Evolutionary conservation across 2,888 invertebrate species (phyloP), one percentile per base, ranked within the genome.

Genomic region (Lycophotia porphyrea): DNA sequence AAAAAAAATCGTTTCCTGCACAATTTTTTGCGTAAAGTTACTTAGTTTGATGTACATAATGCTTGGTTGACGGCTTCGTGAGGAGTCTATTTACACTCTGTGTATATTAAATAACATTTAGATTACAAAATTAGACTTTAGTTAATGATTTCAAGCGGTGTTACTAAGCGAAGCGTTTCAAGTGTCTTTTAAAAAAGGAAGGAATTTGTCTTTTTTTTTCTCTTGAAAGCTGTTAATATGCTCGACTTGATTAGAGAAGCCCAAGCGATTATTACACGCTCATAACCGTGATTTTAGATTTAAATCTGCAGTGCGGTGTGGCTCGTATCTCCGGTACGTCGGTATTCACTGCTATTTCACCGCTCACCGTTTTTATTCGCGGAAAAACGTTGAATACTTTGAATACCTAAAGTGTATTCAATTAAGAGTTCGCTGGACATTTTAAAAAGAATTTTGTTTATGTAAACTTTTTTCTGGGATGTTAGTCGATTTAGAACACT

Each of bases 361-460:
- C 64, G 71, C 61, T 71, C 76, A 42, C 71, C 55, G 58, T 79
- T 79, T 86, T 83, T 80, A 82, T 80, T 83, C 70, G 49, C 60
- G 36, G 75, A 75, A 76, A 76, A 83, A 81, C 71, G 73, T 73
- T 84, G 80, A 84, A 86, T 87, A 69, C 78, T 84, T 67, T 84
- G 85, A 87, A 87, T 87, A 52, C 71, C 77, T 70, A 78, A 87
- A 83, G 78, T 83, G 75, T 82, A 84, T 88, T 80, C 79, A 87
- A 86, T 87, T 88, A 88, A 80, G 81, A 81, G 73, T 81, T 81
- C 63, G 75, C 42, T 86, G 81, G 84, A 83, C 81, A 87, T 79
- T 86, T 82, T 67, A 44, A 68, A 84, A 75, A 80, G 15, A 74
- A 79, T 79, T 74, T 78, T 68, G 60, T 77, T 68, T 67, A 74